These are phyloP conservation scores for Castor canadensis DNA, from an alignment of 2,113 vertebrate genomes.

Conservation along the genomic window DNA sequence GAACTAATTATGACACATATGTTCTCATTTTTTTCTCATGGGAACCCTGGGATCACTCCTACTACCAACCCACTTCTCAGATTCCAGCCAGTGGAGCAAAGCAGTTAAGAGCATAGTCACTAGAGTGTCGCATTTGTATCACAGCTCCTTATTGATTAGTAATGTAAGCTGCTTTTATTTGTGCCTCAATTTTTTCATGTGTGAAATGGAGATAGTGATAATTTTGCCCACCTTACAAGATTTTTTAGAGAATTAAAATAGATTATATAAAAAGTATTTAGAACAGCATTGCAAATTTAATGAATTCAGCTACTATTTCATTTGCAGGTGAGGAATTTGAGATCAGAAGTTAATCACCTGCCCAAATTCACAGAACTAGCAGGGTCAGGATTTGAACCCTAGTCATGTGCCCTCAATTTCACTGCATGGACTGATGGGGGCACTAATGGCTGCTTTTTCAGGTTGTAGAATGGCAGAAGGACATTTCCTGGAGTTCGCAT, in stretches of 20 bases:
- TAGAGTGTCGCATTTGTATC: not conserved
- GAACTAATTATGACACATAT: not conserved
- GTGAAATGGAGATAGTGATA: not conserved
- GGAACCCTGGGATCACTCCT: not conserved
- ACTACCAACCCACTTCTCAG: not conserved
- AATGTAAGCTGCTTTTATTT: not conserved
- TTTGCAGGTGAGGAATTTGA: not conserved
- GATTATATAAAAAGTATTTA: not conserved
- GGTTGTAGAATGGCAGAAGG: too few relatives aligned
- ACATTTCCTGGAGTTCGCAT: not conserved
- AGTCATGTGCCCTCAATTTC: not conserved
- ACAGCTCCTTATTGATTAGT: not conserved
- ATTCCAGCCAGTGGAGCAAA: not conserved
- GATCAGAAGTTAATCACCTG: not conserved
- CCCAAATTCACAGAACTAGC: not conserved
- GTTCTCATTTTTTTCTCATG: not conserved
- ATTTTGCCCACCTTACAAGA: not conserved
- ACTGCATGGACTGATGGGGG: not conserved
- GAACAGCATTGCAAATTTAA: not conserved
- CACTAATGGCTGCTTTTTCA: not conserved
- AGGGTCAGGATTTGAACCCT: not conserved
- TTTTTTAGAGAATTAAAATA: not conserved
- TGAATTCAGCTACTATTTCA: not conserved
- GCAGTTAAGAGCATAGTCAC: not conserved
- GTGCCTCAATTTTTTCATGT: not conserved